Base-by-base conservation (phyloP, 2,797 vertebrate species). In the Rhabdomys pumilio region DNA sequence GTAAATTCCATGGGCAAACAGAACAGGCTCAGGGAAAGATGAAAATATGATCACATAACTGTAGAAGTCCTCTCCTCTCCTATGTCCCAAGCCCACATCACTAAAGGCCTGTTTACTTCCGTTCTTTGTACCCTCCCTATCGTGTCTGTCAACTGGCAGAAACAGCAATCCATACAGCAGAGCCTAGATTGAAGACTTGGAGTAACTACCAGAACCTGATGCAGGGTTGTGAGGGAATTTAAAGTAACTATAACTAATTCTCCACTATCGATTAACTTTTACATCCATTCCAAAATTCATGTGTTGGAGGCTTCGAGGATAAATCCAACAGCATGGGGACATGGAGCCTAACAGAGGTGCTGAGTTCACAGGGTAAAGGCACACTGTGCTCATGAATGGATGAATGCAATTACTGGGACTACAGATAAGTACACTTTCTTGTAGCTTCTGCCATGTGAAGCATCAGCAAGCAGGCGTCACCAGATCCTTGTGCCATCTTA, bases 21-120 rank as follows among this genome's bases (percentile, higher is more conserved):
- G 22, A 76, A 47, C 15, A 82, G 75, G 11, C 79, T 86, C 73
- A 34, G 10, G 34, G 11, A 79, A 14, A 38, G 14, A 19, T 29
- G 6, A 29, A 79, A 19, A 20, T 15, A 20, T 50, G 19, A 44
- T 20, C 59, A n/a, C 1, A n/a, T 80, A 55, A 44, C 34, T 4
- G 1, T 2, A 47, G 57, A 6, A 20, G 44, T 1, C 2, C 8
- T 65, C 22, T 83, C n/a, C 47, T 24, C 17, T 41, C 0, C 29
- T 1, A 9, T 0, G 0, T 15, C 15, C 15, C 6, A 2, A 31
- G 13, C n/a, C 9, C 10, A 38, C 12, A 11, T 50, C n/a, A 20
- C 41, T 44, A n/a, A 84, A 61, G 57, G 20, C 47, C n/a, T 59
- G 6, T 3, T 41, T 53, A 38, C 34, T 1, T 6, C 10, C 1